Evolutionary conservation across 2,113 vertebrate species (phyloP), one percentile per base, ranked within the genome.

Genomic region (Typhlomys cinereus): DNA sequence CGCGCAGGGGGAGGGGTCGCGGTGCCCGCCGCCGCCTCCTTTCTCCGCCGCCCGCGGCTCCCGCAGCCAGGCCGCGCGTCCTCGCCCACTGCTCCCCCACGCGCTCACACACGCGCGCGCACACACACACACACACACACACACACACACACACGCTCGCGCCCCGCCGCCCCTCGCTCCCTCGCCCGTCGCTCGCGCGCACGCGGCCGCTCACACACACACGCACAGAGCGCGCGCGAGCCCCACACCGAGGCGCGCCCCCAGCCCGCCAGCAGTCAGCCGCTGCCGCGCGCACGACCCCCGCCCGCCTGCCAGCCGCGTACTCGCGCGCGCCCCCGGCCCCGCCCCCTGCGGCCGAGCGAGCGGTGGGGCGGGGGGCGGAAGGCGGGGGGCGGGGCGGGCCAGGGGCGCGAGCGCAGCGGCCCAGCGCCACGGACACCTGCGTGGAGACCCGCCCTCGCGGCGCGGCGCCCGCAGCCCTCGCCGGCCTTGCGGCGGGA

Each of bases 21-120:
- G 87, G 62, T 50, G 90, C 88, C 85, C 71, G 92, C 74, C 90
- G 94, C 96, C 96, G 87, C 96, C 95, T 90, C 95, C 95, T 94
- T 95, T 93, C 93, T 89, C 92, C 95, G 34, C 81, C 62, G 67
- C 94, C 81, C 27, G 36, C 91, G 73, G 91, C 92, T 81, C 78
- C 96, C n/a, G 36, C 88, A 54, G 82, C 89, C 95, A 74, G 95
- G 89, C 89, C 93, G 5, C 87, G 89, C 92, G 91, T 79, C 79
- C 91, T 48, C 74, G 57, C 92, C 27, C 92, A 7, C 91, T n/a
- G n/a, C n/a, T 92, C 88, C 84, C 92, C 64, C 81, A 54, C 80
- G 75, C 85, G 69, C 94, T 88, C 95, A 36, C 92, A 13, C 94
- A 69, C 91, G 70, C n/a, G 59, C 39, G 36, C n/a, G 2, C 86